phyloP scores from a whole-genome alignment of 64 coral and sea anemone species.

The Orbicella faveolata region DNA sequence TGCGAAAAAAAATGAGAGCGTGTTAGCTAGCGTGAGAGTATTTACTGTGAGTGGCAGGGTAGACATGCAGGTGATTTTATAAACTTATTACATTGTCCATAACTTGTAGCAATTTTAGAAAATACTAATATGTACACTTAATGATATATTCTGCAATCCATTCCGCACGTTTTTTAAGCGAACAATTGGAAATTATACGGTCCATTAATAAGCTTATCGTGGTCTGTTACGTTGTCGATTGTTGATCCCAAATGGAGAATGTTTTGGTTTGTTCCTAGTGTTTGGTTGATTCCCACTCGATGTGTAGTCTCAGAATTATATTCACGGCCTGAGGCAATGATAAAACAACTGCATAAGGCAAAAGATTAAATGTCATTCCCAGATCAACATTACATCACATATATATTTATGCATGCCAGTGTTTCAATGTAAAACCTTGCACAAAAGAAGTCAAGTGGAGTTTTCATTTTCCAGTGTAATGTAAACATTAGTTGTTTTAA shows the following conservation, averaged over 20 bases:
- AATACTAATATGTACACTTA: background rate
- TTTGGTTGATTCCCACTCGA: conserved; percentile 10
- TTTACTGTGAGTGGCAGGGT: background rate
- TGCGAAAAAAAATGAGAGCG: conserved; percentile 1
- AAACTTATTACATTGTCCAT: background rate
- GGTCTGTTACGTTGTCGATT: background rate
- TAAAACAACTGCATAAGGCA: background rate
- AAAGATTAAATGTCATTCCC: conserved; percentile 12
- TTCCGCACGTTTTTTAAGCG: background rate
- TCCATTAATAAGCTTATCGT: conserved; percentile 12
- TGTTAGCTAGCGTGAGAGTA: background rate
- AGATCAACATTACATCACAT: conserved; percentile 1
- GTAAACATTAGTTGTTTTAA: background rate
- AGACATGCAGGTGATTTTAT: background rate
- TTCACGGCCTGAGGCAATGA: conserved; percentile 9
- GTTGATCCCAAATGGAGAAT: conserved; percentile 1
- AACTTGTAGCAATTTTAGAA: background rate
- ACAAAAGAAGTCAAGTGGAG: background rate
- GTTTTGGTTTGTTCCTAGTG: background rate
- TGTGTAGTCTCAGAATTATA: background rate
- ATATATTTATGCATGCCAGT: background rate
- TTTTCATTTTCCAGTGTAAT: background rate
- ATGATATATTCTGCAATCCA: background rate
- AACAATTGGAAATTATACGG: background rate
- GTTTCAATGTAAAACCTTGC: background rate